These are phyloP conservation scores for Torymus texanus DNA, from an alignment of 2,888 invertebrate species.

Conservation along the genomic window DNA sequence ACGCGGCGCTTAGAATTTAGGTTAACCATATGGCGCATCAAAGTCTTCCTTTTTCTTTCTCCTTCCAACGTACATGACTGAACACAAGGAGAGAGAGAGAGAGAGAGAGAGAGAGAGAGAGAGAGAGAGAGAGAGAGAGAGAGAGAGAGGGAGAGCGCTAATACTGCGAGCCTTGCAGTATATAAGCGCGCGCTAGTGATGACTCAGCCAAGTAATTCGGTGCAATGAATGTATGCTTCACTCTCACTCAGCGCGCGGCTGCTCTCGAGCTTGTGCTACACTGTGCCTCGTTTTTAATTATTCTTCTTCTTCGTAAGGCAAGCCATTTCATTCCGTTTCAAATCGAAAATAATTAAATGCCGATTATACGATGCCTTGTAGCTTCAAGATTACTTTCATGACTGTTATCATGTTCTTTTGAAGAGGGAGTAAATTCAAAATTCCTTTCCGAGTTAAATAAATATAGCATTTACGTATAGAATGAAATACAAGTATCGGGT, in stretches of 20 bases:
- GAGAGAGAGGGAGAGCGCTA: constrained; percentile 31
- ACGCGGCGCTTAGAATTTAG: constrained; percentile 61
- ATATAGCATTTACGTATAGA: too few species aligned
- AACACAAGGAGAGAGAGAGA: constrained; percentile 2
- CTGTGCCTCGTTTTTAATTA: constrained; percentile 18
- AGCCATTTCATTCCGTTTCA: not conserved
- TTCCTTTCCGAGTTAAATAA: too few species aligned
- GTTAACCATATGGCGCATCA: constrained; percentile 66
- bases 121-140: constrained; percentile 15
- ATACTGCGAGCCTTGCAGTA: too few species aligned
- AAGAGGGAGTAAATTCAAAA: too few species aligned
- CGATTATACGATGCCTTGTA: too few species aligned
- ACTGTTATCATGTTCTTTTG: too few species aligned
- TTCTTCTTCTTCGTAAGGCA: not conserved
- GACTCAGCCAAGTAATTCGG: constrained; percentile 46
- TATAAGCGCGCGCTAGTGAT: constrained; percentile 20
- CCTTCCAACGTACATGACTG: not conserved
- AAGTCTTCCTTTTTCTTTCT: constrained; percentile 39
- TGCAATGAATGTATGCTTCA: constrained; percentile 39
- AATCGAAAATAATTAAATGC: not conserved
- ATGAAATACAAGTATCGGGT: too few species aligned
- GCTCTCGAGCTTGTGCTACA: not conserved
- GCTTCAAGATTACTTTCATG: too few species aligned
- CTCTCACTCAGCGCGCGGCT: not conserved
- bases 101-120: constrained; percentile 39